Base-by-base conservation (phyloP, 2,888 invertebrate species). In the Quadroppia sp. region DNA sequence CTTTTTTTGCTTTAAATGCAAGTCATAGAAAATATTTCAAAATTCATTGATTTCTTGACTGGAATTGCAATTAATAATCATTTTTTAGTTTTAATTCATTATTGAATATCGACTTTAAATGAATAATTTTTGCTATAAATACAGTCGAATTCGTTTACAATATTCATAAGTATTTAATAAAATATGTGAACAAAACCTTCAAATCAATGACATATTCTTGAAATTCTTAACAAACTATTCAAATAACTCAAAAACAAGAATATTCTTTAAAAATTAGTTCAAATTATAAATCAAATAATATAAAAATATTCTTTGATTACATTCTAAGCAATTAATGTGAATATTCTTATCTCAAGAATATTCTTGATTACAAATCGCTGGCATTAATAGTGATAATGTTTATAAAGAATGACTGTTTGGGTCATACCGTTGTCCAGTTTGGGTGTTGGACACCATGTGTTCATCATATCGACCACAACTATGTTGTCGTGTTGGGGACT, bases 321-420 rank as follows among this genome's bases (percentile, higher is more conserved):
- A 7, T 36, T 36, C 36, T 11, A 17, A 45, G n/a, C n/a, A 45
- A 11, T 45, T 11, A 45, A 20, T 50, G 50, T 30, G 13, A 17
- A 61, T 59, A 59, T 59, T 59, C 59, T 59, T 9, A 64, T 17
- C 36, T 9, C 36, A 64, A 64, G 61, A 64, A 64, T 64, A 64
- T 64, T 64, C 61, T 3, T 9, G 36, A 36, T 1, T n/a, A n/a
- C 13, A 36, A n/a, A 20, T 64, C 20, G 61, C 61, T 9, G 9
- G 32, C 53, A 30, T 7, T 15, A 13, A 28, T 30, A 28, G 30
- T 4, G 6, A 53, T 20, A 53, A 56, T 28, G 23, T 28, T 23
- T 56, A 17, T 28, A 56, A 9, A 30, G 56, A 56, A 56, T 53
- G 25, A 13, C 25, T 20, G 15, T n/a, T 50, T 7, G 13, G 11